Evolutionary conservation across 2,888 invertebrate species (phyloP).

Genomic region (Ormyrus labotus): DNA sequence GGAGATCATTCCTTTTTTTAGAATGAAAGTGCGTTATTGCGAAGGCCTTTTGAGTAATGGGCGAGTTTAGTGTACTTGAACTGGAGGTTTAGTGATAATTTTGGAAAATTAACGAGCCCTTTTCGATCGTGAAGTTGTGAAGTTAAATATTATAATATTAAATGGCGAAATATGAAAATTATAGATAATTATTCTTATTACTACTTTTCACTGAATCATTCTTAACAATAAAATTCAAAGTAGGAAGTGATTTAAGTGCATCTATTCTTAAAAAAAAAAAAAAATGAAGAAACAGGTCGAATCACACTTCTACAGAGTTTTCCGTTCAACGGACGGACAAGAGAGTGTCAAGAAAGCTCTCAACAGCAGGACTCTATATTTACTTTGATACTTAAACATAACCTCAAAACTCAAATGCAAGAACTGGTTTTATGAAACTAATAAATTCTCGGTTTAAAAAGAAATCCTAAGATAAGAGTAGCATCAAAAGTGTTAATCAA

Average conservation of each 20-base stretch:
- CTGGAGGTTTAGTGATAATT: constrained; percentile 5
- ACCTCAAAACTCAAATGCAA: constrained; percentile 43
- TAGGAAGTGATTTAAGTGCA: too few species aligned
- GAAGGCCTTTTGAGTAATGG: not conserved
- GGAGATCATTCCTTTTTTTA: not conserved
- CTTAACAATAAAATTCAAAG: too few species aligned
- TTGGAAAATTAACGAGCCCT: constrained; percentile 24
- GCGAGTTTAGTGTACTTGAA: constrained; percentile 1
- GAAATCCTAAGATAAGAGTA: not conserved
- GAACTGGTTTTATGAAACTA: constrained; percentile 38
- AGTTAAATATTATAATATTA: too few species aligned
- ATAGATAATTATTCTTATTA: too few species aligned
- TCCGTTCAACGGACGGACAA: not conserved
- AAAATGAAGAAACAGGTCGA: too few species aligned
- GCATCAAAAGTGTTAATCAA: not conserved
- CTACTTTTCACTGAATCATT: too few species aligned
- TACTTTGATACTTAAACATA: constrained; percentile 36
- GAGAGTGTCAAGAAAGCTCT: constrained; percentile 33
- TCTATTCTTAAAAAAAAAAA: too few species aligned
- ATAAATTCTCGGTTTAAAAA: constrained; percentile 10
- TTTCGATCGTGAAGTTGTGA: constrained; percentile 6
- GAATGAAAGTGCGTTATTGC: constrained; percentile 7
- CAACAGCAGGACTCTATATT: constrained; percentile 23
- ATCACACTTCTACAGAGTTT: too few species aligned
- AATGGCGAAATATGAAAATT: too few species aligned